Evolutionary conservation across 2,113 vertebrate species (phyloP).

Genomic region (Melanostigma gelatinosum): DNA sequence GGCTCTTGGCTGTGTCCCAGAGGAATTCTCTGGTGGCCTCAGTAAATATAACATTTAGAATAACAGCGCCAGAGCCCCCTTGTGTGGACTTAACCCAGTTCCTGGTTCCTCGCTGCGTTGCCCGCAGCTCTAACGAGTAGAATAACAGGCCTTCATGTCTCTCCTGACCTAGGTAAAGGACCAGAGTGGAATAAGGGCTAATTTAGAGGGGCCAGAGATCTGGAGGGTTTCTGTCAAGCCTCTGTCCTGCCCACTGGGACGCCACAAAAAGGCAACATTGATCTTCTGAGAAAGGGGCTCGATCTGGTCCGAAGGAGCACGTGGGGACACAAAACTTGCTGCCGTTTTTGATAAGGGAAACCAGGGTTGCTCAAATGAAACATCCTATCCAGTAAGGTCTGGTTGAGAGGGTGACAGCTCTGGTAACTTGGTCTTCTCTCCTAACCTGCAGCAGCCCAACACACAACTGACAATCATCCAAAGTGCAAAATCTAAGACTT

Average conservation of each 20-base stretch:
- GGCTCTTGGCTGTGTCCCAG: constrained; percentile 76
- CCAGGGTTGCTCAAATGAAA: constrained; percentile 36
- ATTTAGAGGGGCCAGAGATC: constrained; percentile 62
- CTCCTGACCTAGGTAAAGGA: constrained; percentile 68
- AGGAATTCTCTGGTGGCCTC: constrained; percentile 83
- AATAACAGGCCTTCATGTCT: constrained; percentile 71
- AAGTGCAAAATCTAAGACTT: constrained; percentile 76
- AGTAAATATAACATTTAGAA: constrained; percentile 83
- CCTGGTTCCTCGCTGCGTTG: constrained; percentile 74
- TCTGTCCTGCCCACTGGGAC: constrained; percentile 34
- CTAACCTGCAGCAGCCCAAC: constrained; percentile 57
- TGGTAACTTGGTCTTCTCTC: constrained; percentile 35
- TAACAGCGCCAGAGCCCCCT: constrained; percentile 75
- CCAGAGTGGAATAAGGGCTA: constrained; percentile 61
- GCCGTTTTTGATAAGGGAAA: constrained; percentile 37
- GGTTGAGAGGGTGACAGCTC: constrained; percentile 27
- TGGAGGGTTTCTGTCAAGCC: constrained; percentile 52
- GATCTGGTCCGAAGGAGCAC: constrained; percentile 56
- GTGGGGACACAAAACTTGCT: constrained; percentile 36
- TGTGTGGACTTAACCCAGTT: constrained; percentile 82
- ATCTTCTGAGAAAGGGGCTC: constrained; percentile 28
- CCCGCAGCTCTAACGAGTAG: constrained; percentile 62
- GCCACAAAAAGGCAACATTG: constrained; percentile 19
- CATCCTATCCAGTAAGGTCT: constrained; percentile 13
- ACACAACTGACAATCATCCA: constrained; percentile 62